Conservation (phyloP, 2,888 invertebrate species). For the Agrochola macilenta region DNA sequence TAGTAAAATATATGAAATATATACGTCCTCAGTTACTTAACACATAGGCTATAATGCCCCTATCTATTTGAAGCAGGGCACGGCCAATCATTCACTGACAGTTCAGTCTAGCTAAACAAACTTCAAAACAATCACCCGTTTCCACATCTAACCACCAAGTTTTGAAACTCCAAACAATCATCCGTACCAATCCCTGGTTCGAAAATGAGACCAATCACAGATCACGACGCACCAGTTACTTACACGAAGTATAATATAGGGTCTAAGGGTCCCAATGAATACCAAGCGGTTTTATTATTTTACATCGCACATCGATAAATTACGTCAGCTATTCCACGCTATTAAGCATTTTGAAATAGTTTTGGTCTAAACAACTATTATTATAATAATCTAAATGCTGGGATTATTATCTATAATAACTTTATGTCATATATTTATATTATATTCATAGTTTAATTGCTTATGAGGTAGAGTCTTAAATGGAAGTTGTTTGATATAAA, state of each 20-base stretch:
- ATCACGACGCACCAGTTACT: conserved; percentile 55
- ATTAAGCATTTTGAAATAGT: conserved; percentile 56
- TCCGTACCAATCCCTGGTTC: conserved; percentile 38
- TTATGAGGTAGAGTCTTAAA: conserved; percentile 23
- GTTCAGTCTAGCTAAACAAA: conserved; percentile 15
- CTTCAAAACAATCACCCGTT: conserved; percentile 53
- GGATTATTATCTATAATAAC: conserved; percentile 54
- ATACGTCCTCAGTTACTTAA: not conserved
- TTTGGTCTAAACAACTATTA: conserved; percentile 51
- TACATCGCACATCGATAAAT: conserved; percentile 54
- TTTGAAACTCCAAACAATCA: conserved; percentile 49
- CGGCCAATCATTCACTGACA: conserved; percentile 2
- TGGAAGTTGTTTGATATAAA: conserved; percentile 22
- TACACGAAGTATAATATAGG: conserved; percentile 46
- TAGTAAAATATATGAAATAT: not conserved
- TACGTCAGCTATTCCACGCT: conserved; percentile 33
- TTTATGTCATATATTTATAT: conserved; percentile 42
- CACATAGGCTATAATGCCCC: not conserved
- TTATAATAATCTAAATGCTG: conserved; percentile 48
- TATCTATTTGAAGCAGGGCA: not conserved
- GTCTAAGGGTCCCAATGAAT: conserved; percentile 36
- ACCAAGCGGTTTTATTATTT: conserved; percentile 48
- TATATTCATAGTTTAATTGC: conserved; percentile 55
- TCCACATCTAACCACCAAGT: conserved; percentile 47
- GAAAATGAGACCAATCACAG: conserved; percentile 48